Percentiles rank a stretch among this genome's conserved stretches.
Evolutionary conservation across 2,888 invertebrate species (phyloP).

Genomic region (Philhelius pedissequus): DNA sequence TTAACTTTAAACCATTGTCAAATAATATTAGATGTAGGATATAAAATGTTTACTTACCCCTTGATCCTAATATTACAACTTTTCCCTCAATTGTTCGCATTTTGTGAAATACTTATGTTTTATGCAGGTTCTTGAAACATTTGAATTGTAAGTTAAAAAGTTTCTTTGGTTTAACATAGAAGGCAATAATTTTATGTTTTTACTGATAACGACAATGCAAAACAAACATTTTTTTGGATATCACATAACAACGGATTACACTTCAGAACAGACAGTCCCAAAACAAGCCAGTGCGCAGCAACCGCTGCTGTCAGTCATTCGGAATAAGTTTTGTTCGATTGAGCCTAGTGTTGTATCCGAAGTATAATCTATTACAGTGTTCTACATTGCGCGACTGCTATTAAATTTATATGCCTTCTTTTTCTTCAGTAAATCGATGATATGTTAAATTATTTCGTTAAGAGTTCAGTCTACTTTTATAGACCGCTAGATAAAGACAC

Average conservation of each 20-base stretch:
- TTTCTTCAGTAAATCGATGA: too few relatives aligned
- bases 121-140: background rate
- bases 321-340: too few relatives aligned
- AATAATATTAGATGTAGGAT: background rate
- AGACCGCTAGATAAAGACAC: too few relatives aligned
- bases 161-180: background rate
- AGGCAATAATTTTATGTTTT: background rate
- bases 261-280: too few relatives aligned
- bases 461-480: too few relatives aligned
- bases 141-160: background rate
- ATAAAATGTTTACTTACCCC: conserved; percentile 82
- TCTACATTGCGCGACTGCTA: too few relatives aligned
- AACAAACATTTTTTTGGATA: conserved; percentile 19
- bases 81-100: conserved; percentile 91
- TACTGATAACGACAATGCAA: background rate
- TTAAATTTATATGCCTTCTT: too few relatives aligned
- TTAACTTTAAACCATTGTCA: background rate
- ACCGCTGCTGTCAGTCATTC: background rate
- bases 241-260: conserved; percentile 12
- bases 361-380: too few relatives aligned
- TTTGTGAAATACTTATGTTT: background rate
- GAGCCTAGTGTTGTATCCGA: too few relatives aligned
- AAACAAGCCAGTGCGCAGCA: background rate
- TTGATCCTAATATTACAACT: conserved; percentile 90
- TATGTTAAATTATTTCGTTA: too few relatives aligned